Conservation (phyloP, 2,113 vertebrate species). For the Muscicapa adusta region DNA sequence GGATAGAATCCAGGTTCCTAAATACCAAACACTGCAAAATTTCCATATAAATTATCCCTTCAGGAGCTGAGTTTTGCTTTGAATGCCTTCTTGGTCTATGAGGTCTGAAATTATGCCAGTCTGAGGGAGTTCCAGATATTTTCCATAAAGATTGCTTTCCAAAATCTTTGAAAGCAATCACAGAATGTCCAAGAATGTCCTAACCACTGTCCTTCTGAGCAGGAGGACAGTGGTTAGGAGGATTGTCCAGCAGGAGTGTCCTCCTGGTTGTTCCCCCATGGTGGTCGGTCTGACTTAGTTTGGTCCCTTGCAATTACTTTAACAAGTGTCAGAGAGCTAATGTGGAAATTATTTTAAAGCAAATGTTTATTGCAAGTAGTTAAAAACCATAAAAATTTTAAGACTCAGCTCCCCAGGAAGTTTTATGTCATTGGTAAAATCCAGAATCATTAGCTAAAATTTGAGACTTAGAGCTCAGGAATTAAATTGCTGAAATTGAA, state of each 20-base stretch:
- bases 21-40: constrained; percentile 66
- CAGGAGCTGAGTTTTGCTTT: constrained; percentile 69
- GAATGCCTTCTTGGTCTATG: constrained; percentile 75
- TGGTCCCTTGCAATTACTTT: background rate
- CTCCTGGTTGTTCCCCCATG: background rate
- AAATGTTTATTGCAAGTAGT: background rate
- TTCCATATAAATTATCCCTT: constrained; percentile 79
- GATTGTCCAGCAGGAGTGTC: background rate
- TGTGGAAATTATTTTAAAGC: background rate
- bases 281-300: background rate
- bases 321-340: background rate
- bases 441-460: background rate
- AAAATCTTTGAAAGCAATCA: constrained; percentile 62
- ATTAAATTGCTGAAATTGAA: background rate
- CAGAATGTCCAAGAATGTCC: constrained; percentile 48
- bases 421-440: background rate
- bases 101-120: constrained; percentile 75
- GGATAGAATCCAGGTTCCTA: constrained; percentile 65
- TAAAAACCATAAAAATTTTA: background rate
- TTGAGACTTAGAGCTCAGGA: background rate
- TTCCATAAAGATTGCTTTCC: constrained; percentile 68
- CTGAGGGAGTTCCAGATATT: constrained; percentile 72
- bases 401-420: background rate
- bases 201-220: constrained; percentile 26
- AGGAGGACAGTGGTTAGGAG: background rate